Base-by-base conservation (phyloP, 2,888 invertebrate genomes). In the Drosophila demipolita region DNA sequence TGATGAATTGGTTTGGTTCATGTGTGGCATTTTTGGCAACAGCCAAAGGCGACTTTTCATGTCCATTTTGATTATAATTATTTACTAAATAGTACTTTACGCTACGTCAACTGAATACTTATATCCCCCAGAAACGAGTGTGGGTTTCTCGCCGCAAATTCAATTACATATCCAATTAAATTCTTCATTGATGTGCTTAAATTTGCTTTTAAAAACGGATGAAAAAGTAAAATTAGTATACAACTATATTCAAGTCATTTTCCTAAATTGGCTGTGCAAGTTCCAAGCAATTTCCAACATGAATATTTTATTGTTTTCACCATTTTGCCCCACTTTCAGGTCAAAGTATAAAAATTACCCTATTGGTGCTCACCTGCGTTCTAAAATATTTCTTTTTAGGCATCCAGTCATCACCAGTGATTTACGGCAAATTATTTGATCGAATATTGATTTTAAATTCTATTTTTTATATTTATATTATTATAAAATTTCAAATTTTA, bases 41-140 rank as follows among this genome's bases (percentile, higher is more conserved):
- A 60, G 71, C 55, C 78, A 82, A 79, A 80, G 66, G 68, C 72
- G 73, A 67, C 75, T 81, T 79, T 79, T 84, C 82, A 84, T 83
- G 82, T 80, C 72, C 85, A 74, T 32, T 84, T 87, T 89, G 80
- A 89, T 82, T 83, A 89, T 85, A 78, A 86, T 86, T 81, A 80
- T 81, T 80, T 69, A 78, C 42, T 42, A 42, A 57, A 42, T 32
- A 9, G 15, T 32, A 7, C 29, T 57, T 32, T 8, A 45, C n/a
- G 29, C 35, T 12, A 7, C n/a, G 40, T 40, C 20, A 54, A 7
- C n/a, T 15, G 26, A 2, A n/a, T 38, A 12, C n/a, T 5, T 29
- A 55, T n/a, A n/a, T 26, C 26, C n/a, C 12, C 12, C 12, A 26
- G 11, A 26, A 7, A 12, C 2, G 7, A 23, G 54, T 54, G 17